phyloP scores from a whole-genome alignment of 1,140 invertebrate genomes.

The Andrena cerasifolii region DNA sequence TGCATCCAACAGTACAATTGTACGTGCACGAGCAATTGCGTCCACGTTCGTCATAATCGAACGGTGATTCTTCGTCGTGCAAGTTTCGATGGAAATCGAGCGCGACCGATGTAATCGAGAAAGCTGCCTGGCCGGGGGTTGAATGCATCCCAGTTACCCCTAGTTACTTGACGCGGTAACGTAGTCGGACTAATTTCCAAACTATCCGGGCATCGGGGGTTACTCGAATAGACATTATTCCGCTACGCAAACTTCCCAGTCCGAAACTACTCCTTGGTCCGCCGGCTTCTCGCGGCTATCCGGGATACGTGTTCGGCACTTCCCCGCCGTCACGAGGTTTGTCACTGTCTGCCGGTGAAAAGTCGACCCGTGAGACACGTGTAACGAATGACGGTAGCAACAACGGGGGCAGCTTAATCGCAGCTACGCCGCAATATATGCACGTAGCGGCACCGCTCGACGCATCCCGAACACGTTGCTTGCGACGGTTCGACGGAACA shows the following conservation, averaged over 20 bases:
- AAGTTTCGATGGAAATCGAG: too few species aligned
- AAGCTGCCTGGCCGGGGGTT: not conserved
- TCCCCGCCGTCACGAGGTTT: conserved; percentile 35
- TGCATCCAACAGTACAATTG: too few species aligned
- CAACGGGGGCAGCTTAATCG: conserved; percentile 15
- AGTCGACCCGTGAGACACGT: conserved; percentile 11
- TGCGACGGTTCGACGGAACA: too few species aligned
- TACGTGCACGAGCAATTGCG: not conserved
- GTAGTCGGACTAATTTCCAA: conserved; percentile 63
- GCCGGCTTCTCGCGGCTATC: conserved; percentile 38
- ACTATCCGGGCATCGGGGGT: conserved; percentile 56
- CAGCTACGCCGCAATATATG: too few species aligned
- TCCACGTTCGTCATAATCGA: not conserved
- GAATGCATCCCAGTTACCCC: conserved; percentile 38
- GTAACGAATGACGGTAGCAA: conserved; percentile 32
- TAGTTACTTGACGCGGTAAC: conserved; percentile 45
- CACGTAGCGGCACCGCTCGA: too few species aligned
- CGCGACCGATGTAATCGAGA: not conserved
- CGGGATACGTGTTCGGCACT: conserved; percentile 56
- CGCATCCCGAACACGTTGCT: too few species aligned
- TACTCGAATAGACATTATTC: conserved; percentile 62
- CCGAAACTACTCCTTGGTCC: conserved; percentile 50
- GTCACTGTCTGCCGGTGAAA: conserved; percentile 36
- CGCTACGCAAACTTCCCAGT: conserved; percentile 37
- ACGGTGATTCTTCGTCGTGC: not conserved